Base-by-base conservation (phyloP, 2,113 vertebrate species). In the Anthoscopus minutus region DNA sequence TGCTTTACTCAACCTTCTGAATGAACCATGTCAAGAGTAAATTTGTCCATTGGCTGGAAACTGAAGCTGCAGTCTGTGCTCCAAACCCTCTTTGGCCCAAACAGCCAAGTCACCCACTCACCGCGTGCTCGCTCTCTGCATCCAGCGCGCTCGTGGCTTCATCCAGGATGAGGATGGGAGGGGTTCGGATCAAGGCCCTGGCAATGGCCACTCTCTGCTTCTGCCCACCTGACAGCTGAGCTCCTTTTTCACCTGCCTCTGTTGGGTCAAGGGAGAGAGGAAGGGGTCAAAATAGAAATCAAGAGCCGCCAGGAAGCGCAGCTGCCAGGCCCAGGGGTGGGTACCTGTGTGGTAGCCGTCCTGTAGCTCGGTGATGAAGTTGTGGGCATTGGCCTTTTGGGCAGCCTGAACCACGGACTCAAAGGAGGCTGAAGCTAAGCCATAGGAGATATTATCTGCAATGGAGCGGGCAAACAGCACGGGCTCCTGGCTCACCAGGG, bases 141-240 rank as follows among this genome's bases (percentile, higher is more conserved):
- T 99, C 99, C 96, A 99, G 97, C 0, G 99, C 99, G 0, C 99
- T 99, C 30, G 99, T 99, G 57, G 99, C 99, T 96, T 99, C 99
- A 1, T 99, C 99, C 97, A 99, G 97, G 91, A 99, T 98, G 8
- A 99, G 98, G 90, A 99, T 98, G 0, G 97, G 98, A 11, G 99
- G 99, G 17, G 98, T 88, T 81, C 99, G 97, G 89, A 99, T 98
- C 84, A 99, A 96, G 44, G 99, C 99, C 83, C 99, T 98, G 22
- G 99, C 99, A 51, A 99, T 98, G 31, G 99, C 99, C 71, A 99
- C 99, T 38, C 99, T 97, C 93, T 99, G 99, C 95, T 99, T 99
- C 98, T 99, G 99, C 15, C 99, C 99, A 1, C 99, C 99, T 0
- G 99, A 99, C 33, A 99, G 93, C 97, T 99, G 99, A 33, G 99